Conservation (phyloP, 2,888 invertebrate genomes). For the Agonum fuliginosum region DNA sequence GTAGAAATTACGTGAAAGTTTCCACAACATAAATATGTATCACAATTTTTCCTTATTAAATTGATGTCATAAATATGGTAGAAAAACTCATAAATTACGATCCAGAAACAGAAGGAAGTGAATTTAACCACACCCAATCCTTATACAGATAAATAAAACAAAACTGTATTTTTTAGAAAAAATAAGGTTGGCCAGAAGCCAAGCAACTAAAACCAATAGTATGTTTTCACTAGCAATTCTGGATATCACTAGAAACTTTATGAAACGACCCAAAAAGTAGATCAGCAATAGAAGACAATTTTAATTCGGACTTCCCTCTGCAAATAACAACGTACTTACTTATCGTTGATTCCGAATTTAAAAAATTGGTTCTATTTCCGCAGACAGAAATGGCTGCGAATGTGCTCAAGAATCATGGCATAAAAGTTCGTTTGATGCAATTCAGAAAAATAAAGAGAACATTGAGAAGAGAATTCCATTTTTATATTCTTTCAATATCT, state of each 20-base stretch:
- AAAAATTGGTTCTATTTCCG: constrained; percentile 28
- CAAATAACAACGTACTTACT: constrained; percentile 17
- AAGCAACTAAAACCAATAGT: constrained; percentile 34
- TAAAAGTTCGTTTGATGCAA: constrained; percentile 55
- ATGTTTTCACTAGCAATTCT: constrained; percentile 31
- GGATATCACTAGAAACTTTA: constrained; percentile 35
- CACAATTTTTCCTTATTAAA: constrained; percentile 16
- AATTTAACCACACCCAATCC: constrained; percentile 24
- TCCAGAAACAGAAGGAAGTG: constrained; percentile 31
- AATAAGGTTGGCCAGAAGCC: constrained; percentile 8
- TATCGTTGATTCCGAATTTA: constrained; percentile 10
- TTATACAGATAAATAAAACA: constrained; percentile 31
- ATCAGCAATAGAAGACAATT: constrained; percentile 7
- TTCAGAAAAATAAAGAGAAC: constrained; percentile 42
- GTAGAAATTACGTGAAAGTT: neutral
- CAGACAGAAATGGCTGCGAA: constrained; percentile 34
- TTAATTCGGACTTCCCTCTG: constrained; percentile 4
- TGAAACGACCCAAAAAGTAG: constrained; percentile 22
- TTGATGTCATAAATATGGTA: constrained; percentile 9
- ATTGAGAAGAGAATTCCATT: constrained; percentile 40
- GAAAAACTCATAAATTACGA: constrained; percentile 34
- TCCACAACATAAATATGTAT: constrained; percentile 6
- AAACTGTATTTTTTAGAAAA: constrained; percentile 39
- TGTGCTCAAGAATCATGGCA: constrained; percentile 42
- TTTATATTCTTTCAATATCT: constrained; percentile 56